Base-by-base conservation (phyloP, 2,113 vertebrate genomes). In the Myotis lucifugus region DNA sequence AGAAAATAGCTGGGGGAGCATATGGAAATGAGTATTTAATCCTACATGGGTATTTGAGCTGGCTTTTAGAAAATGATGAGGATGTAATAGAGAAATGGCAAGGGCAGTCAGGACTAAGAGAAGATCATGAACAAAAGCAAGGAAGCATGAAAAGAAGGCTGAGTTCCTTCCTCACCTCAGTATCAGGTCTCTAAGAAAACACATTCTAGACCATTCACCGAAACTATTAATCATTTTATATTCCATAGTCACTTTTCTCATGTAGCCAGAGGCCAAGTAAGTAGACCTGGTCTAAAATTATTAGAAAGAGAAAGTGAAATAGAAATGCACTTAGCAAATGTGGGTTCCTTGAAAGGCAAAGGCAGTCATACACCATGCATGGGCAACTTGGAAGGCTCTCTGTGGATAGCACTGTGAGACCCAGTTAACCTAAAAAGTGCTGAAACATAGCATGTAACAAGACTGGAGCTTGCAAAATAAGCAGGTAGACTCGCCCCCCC, bases 191-290 rank as follows among this genome's bases (percentile, higher is more conserved):
- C 64, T 34, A 78, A 52, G 25, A 61, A 92, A 90, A 84, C 0
- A 1, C 67, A 14, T 25, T 69, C 40, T 7, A 76, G n/a, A 77
- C 27, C 81, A 12, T 67, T 69, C 11, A 0, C 21, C 18, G 2
- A 32, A 79, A 48, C 10, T 23, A 34, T 79, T 81, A 21, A 90
- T 94, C 42, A 74, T 59, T 59, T 67, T 34, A 54, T 2, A 81
- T 46, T 59, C 29, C 50, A 14, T 64, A 52, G 29, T 92, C 56
- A 76, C 17, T 76, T 52, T 61, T 52, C 18, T 82, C 56, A 54
- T 27, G 12, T n/a, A 94, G 73, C 69, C 85, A 89, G 83, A 95
- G 64, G 83, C 78, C 67, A 90, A 52, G 17, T 17, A 67, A 54
- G 25, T 42, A 66, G 66, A 84, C 13, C 0, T n/a, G 23, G 9